Evolutionary conservation across 2,797 vertebrate genomes (phyloP).

Genomic region (Darevskia mixta): DNA sequence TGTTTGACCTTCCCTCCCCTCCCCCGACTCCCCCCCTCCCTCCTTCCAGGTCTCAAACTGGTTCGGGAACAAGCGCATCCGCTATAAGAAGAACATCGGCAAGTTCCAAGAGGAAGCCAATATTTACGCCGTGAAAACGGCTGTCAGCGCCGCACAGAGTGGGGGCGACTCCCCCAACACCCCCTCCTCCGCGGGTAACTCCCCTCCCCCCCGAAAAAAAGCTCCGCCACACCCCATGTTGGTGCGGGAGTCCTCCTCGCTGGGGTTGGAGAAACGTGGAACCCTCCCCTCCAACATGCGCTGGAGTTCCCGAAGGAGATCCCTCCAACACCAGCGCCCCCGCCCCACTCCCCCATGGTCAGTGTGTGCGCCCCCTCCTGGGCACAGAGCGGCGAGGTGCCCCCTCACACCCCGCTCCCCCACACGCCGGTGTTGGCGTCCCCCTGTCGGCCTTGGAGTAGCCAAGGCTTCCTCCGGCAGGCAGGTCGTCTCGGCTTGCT

Average conservation of each 20-base stretch:
- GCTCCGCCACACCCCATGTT: conserved; percentile 49
- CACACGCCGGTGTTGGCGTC: not conserved
- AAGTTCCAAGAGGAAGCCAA: conserved; percentile 82
- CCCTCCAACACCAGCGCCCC: conserved; percentile 1
- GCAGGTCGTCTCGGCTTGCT: not conserved
- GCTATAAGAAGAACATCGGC: conserved; percentile 82
- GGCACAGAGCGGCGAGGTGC: conserved; percentile 7
- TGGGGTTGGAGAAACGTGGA: conserved; percentile 31
- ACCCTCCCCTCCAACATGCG: not conserved
- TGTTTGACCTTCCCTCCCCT: not conserved
- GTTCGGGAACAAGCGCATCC: conserved; percentile 82
- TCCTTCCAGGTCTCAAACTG: conserved; percentile 78
- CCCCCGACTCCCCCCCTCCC: not conserved
- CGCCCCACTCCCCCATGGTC: not conserved
- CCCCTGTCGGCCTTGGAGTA: not conserved
- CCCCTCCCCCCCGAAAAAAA: conserved; percentile 33
- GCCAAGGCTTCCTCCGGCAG: not conserved
- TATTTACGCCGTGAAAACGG: conserved; percentile 80
- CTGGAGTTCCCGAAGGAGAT: conserved; percentile 16
- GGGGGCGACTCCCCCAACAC: conserved; percentile 79
- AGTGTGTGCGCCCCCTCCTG: not conserved
- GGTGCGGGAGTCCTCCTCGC: conserved; percentile 47
- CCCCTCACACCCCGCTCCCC: not conserved
- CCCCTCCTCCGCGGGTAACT: conserved; percentile 78
- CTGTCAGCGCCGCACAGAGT: conserved; percentile 78